phyloP scores from a whole-genome alignment of 2,797 vertebrate species.

The Columba guinea region DNA sequence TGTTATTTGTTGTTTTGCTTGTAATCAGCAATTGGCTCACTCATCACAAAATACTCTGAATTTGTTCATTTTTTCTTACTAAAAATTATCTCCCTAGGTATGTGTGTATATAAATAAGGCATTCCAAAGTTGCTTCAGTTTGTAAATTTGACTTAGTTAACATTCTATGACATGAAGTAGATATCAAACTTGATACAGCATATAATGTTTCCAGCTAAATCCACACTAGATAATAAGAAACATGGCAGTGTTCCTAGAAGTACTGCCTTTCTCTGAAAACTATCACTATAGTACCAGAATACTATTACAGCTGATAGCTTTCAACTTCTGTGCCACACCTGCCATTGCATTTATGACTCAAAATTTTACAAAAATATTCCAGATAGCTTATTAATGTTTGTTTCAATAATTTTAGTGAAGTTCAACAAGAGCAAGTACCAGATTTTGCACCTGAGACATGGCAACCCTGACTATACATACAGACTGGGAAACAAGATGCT shows the following conservation, averaged over 20 bases:
- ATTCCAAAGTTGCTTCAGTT: not conserved
- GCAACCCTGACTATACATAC: too few species aligned
- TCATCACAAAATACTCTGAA: not conserved
- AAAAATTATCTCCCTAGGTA: not conserved
- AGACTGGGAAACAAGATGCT: too few species aligned
- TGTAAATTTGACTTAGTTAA: not conserved
- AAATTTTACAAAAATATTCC: not conserved
- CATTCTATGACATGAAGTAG: not conserved
- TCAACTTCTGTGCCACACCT: not conserved
- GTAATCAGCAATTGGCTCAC: not conserved
- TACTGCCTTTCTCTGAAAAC: not conserved
- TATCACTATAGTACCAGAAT: not conserved
- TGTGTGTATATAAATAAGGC: not conserved
- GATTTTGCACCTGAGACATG: too few species aligned
- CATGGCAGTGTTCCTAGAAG: not conserved
- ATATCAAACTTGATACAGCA: not conserved
- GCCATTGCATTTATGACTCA: not conserved
- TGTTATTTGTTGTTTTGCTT: conserved; percentile 51
- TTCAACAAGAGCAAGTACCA: not conserved
- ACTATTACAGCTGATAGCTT: not conserved
- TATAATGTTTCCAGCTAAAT: not conserved
- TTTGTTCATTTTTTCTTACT: conserved; percentile 2
- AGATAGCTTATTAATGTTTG: not conserved
- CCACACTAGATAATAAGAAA: not conserved
- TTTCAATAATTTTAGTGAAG: conserved; percentile 21